Evolutionary conservation across 1,140 invertebrate genomes (phyloP).

Genomic region (Brachystomella parvula): DNA sequence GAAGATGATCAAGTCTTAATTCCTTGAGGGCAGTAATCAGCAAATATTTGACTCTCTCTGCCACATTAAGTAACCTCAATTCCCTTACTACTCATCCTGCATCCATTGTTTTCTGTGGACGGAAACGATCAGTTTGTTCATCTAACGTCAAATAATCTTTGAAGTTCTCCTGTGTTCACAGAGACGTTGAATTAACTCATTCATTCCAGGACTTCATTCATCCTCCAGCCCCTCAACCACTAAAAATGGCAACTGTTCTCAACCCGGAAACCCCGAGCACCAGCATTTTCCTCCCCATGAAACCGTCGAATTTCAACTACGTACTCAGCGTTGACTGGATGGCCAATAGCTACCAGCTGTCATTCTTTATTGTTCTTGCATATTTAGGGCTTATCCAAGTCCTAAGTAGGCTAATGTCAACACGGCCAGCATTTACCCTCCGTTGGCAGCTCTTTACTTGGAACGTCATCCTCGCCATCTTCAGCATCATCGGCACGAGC

Average conservation of each 20-base stretch:
- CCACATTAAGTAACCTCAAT: constrained; percentile 9
- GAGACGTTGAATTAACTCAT: too few species aligned
- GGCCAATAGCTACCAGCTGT: constrained; percentile 1
- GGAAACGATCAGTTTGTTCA: constrained; percentile 7
- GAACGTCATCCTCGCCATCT: constrained; percentile 86
- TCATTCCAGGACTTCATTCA: too few species aligned
- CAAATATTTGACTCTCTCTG: constrained; percentile 10
- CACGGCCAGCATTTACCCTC: background rate
- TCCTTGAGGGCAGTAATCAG: constrained; percentile 8
- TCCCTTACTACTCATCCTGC: background rate
- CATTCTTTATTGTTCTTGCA: background rate
- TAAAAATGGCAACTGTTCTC: background rate
- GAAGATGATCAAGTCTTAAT: constrained; percentile 8
- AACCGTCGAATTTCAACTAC: background rate
- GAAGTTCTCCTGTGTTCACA: too few species aligned
- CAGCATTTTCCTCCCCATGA: background rate
- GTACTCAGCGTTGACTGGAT: background rate
- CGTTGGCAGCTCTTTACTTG: constrained; percentile 62
- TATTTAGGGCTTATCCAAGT: background rate
- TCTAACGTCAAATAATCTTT: too few species aligned
- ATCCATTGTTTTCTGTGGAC: background rate
- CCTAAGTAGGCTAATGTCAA: background rate
- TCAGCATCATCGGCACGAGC: constrained; percentile 69
- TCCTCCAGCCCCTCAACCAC: too few species aligned
- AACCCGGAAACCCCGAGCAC: background rate